Base-by-base conservation (phyloP, 2,113 vertebrate genomes). In the Rutilus rutilus region DNA sequence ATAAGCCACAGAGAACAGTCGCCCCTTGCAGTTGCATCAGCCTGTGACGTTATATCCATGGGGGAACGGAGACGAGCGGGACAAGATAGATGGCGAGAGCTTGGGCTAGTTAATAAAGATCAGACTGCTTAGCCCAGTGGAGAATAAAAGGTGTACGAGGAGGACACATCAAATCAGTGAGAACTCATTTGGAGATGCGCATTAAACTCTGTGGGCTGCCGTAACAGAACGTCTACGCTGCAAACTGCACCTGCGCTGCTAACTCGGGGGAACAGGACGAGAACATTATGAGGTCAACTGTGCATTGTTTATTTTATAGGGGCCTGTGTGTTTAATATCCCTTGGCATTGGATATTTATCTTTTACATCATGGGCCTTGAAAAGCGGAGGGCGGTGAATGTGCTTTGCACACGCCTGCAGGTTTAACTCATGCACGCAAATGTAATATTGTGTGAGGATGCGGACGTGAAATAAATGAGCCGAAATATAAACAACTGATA, bases 61-160 rank as follows among this genome's bases (percentile, higher is more conserved):
- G 75, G 84, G 78, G 76, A 88, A 65, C 42, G 21, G 71, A 87
- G 78, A 80, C 82, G 60, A 88, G 52, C 84, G 75, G 86, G 87
- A 85, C 88, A 69, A 89, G 89, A 89, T 86, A 84, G 87, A 89
- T 88, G 77, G 82, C 23, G 8, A 59, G 52, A 78, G 87, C 82
- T 85, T 78, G 83, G 83, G 77, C 80, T 89, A 85, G 86, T 88
- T 89, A 86, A 89, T 89, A 88, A 88, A 89, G 86, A 88, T 88
- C 76, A 88, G 81, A 88, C 78, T 88, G 87, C 83, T 88, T 86
- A 78, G 80, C 86, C 87, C 82, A 88, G 85, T 5, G 74, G 85
- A 88, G 77, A 78, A 88, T 84, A 88, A 78, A 84, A 73, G 77
- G 86, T 78, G 74, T 71, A 84, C 82, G 30, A 82, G 62, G 65